Percentiles rank a stretch among this genome's conserved stretches.
phyloP scores from a whole-genome alignment of 2,888 invertebrate species.

The Cremastobaeus sp. region DNA sequence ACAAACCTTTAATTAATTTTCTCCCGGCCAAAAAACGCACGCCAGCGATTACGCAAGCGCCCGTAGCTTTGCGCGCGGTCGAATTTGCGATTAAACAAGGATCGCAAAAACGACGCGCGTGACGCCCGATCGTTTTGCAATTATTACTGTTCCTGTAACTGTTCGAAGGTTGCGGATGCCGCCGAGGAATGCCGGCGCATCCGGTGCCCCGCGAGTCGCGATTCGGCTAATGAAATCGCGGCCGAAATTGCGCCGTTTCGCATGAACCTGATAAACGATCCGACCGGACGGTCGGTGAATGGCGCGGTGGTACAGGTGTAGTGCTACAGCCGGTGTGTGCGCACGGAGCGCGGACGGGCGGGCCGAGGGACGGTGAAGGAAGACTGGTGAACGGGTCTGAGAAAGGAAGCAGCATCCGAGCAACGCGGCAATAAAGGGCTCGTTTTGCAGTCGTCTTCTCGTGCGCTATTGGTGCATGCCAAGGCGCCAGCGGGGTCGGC shows the following conservation, averaged over 20 bases:
- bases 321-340: slow-evolving; percentile 26
- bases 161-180: slow-evolving; percentile 7
- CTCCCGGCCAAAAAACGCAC: no score
- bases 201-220: slow-evolving; percentile 6
- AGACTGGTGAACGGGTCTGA: slow-evolving; percentile 68
- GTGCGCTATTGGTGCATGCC: slow-evolving; percentile 40
- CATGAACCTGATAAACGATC: slow-evolving; percentile 45
- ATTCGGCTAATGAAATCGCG: no score
- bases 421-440: slow-evolving; percentile 72
- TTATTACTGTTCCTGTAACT: slow-evolving; percentile 28
- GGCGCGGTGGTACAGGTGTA: slow-evolving; percentile 55
- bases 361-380: slow-evolving; percentile 39
- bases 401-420: slow-evolving; percentile 76
- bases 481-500: slow-evolving; percentile 36
- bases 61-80: no score
- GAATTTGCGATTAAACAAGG: no score
- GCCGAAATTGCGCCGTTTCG: slow-evolving; percentile 9
- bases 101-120: background rate
- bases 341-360: slow-evolving; percentile 8
- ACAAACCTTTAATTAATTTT: no score
- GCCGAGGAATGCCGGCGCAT: slow-evolving; percentile 13
- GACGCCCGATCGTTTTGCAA: slow-evolving; percentile 9
- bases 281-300: slow-evolving; percentile 52
- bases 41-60: no score
- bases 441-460: slow-evolving; percentile 65